Evolutionary conservation across 2,888 invertebrate genomes (phyloP).

Genomic region (Chrysolina oricalcia): DNA sequence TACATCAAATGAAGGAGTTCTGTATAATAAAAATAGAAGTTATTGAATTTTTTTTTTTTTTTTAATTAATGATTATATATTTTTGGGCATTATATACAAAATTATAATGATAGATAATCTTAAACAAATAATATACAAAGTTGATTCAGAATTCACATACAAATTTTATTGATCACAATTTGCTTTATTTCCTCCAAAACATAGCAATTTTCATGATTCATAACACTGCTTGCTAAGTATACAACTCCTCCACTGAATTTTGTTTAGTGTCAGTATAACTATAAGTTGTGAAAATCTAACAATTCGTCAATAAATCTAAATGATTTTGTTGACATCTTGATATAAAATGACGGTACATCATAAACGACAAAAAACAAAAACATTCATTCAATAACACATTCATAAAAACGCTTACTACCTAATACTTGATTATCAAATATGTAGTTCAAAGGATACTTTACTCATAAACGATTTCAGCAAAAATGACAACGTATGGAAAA

Average conservation of each 20-base stretch:
- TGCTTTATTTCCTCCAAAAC: not conserved
- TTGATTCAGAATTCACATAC: too few species aligned
- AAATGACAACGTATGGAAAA: conserved; percentile 35
- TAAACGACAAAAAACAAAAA: conserved; percentile 50
- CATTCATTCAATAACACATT: conserved; percentile 57
- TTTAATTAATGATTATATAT: too few species aligned
- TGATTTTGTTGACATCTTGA: conserved; percentile 28
- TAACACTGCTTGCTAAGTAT: not conserved
- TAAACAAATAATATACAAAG: too few species aligned
- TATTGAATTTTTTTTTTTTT: too few species aligned
- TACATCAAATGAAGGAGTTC: not conserved
- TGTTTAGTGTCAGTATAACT: not conserved
- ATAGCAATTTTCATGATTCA: not conserved
- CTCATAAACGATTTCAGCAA: conserved; percentile 40
- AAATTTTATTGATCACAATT: too few species aligned
- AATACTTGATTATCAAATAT: conserved; percentile 46
- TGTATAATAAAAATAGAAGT: not conserved
- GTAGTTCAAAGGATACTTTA: conserved; percentile 35
- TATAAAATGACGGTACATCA: conserved; percentile 32
- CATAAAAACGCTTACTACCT: conserved; percentile 57
- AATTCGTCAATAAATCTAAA: not conserved
- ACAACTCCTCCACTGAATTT: not conserved
- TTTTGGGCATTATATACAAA: too few species aligned
- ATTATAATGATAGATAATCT: too few species aligned
- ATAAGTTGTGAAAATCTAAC: not conserved